Evolutionary conservation across 2,113 vertebrate genomes (phyloP).

Genomic region (Trogon surrucura): DNA sequence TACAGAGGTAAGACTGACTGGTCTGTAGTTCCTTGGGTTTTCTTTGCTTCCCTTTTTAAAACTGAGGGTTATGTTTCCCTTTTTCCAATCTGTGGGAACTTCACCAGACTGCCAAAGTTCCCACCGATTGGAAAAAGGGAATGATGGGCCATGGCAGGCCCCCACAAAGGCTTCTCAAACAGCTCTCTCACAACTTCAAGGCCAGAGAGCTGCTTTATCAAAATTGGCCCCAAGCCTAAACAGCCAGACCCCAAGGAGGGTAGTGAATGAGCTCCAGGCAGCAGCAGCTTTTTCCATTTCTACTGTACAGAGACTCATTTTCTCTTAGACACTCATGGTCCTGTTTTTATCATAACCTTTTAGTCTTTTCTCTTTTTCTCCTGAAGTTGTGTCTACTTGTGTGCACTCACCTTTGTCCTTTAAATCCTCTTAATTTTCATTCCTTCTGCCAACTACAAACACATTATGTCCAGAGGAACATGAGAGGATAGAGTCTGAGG

Average conservation of each 20-base stretch:
- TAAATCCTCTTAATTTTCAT: background rate
- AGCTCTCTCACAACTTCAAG: background rate
- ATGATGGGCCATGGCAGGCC: background rate
- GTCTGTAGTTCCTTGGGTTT: too few relatives aligned
- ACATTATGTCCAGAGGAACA: background rate
- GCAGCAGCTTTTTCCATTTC: background rate
- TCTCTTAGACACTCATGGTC: background rate
- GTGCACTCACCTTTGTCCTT: background rate
- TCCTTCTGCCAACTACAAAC: background rate
- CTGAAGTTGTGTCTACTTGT: background rate
- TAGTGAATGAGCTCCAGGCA: background rate
- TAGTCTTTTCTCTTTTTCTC: background rate
- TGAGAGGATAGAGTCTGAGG: background rate
- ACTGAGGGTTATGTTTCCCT: too few relatives aligned
- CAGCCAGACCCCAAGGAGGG: background rate
- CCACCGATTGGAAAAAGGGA: too few relatives aligned
- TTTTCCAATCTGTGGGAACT: too few relatives aligned
- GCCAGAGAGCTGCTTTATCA: background rate
- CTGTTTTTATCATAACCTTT: background rate
- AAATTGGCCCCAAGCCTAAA: background rate
- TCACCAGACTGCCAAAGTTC: too few relatives aligned
- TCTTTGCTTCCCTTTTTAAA: too few relatives aligned
- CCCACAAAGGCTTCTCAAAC: background rate
- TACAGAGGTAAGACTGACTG: too few relatives aligned
- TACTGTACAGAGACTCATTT: background rate